Evolutionary conservation across 2,888 invertebrate genomes (phyloP).

Genomic region (Megastigmus dorsalis): DNA sequence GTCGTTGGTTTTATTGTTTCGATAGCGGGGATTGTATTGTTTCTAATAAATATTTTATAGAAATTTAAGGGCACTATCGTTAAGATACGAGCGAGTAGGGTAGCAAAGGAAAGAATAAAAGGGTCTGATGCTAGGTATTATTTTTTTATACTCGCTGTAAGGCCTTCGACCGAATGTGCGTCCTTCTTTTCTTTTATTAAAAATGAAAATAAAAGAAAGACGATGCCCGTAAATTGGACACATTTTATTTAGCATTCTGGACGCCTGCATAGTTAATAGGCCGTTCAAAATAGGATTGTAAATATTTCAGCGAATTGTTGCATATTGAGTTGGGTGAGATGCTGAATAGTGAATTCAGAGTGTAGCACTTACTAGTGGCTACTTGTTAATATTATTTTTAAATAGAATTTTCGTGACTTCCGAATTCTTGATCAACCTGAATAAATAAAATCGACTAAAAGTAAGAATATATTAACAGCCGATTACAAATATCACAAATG

Average conservation of each 20-base stretch:
- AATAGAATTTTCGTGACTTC: no score
- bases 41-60: conserved; percentile 52
- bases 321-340: no score
- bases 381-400: background rate
- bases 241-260: background rate
- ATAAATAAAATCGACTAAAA: no score
- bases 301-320: no score
- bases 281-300: background rate
- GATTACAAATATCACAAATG: no score
- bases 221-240: background rate
- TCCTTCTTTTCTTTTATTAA: conserved; percentile 10
- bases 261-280: background rate
- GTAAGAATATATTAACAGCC: no score
- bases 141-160: conserved; percentile 3
- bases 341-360: background rate
- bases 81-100: conserved; percentile 12
- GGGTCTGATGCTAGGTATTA: conserved; percentile 6
- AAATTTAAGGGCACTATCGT: conserved; percentile 29
- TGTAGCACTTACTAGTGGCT: background rate
- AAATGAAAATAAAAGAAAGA: background rate
- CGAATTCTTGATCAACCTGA: no score
- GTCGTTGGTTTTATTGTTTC: background rate
- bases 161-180: background rate
- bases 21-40: conserved; percentile 39
- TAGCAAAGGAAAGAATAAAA: conserved; percentile 30